These are phyloP conservation scores for Myiothlypis coronata DNA, from an alignment of 2,797 vertebrate genomes.

Conservation along the genomic window DNA sequence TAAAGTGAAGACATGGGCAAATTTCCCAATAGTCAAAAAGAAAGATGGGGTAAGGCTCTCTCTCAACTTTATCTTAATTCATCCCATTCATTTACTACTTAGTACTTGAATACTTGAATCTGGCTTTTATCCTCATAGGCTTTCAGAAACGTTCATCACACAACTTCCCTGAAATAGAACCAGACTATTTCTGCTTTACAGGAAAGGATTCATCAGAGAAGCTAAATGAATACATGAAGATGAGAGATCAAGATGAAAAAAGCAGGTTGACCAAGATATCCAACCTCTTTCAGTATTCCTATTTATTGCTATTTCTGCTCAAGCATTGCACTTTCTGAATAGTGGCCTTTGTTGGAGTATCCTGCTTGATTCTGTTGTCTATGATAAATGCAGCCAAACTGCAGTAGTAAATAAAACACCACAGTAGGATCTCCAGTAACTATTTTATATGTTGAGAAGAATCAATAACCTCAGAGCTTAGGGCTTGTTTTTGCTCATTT, in stretches of 20 bases:
- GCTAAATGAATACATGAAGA: neutral
- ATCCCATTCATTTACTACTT: neutral
- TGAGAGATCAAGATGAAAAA: neutral
- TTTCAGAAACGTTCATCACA: neutral
- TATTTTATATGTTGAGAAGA: neutral
- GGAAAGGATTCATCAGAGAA: constrained; percentile 23
- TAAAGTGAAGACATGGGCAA: neutral
- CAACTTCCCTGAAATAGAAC: constrained; percentile 26
- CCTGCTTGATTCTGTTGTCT: neutral
- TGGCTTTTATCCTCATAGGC: neutral
- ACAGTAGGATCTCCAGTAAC: neutral
- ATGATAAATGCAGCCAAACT: neutral
- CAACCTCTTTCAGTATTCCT: neutral
- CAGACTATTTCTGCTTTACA: constrained; percentile 16
- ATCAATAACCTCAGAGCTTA: neutral
- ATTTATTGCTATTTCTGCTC: neutral
- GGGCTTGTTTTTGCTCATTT: neutral
- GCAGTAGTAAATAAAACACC: neutral
- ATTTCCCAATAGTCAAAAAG: neutral
- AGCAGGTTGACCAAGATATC: neutral
- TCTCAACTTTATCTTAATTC: neutral
- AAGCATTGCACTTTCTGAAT: neutral
- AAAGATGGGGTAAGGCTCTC: neutral
- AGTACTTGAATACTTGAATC: neutral
- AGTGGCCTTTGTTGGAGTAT: neutral